Evolutionary conservation across 2,113 vertebrate genomes (phyloP).

Genomic region (Apus apus): DNA sequence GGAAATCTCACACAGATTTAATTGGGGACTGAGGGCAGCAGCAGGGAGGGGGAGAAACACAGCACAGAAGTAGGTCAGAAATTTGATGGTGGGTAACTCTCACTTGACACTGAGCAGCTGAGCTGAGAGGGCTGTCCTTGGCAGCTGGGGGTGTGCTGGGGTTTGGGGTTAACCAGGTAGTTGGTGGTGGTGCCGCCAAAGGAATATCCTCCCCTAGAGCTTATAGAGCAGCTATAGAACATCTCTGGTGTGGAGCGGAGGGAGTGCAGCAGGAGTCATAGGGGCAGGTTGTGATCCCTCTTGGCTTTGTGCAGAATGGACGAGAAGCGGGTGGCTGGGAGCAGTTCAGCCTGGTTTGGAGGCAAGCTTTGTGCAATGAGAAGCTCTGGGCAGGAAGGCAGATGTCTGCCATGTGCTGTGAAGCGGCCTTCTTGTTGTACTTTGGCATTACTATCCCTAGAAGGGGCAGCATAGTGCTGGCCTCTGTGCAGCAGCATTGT

Average conservation of each 20-base stretch:
- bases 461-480: accelerated
- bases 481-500: accelerated
- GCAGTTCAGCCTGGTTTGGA: not conserved
- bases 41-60: not conserved
- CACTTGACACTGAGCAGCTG: not conserved
- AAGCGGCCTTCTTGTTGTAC: not conserved
- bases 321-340: accelerated
- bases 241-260: too few species aligned
- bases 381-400: not conserved
- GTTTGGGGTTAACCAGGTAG: not conserved
- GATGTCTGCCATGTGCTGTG: accelerated
- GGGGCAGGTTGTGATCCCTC: not conserved
- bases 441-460: not conserved
- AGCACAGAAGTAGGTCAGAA: slow-evolving; percentile 22
- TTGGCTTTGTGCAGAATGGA: not conserved
- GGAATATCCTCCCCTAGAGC: not conserved
- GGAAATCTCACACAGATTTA: slow-evolving; percentile 61
- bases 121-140: not conserved
- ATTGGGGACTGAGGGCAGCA: slow-evolving; percentile 60
- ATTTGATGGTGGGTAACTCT: not conserved
- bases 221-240: not conserved
- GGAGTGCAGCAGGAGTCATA: accelerated
- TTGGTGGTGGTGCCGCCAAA: not conserved
- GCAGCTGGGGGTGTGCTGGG: not conserved
- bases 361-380: accelerated